Base-by-base conservation (phyloP, 2,113 vertebrate species). In the Microcebus lehilahytsara region DNA sequence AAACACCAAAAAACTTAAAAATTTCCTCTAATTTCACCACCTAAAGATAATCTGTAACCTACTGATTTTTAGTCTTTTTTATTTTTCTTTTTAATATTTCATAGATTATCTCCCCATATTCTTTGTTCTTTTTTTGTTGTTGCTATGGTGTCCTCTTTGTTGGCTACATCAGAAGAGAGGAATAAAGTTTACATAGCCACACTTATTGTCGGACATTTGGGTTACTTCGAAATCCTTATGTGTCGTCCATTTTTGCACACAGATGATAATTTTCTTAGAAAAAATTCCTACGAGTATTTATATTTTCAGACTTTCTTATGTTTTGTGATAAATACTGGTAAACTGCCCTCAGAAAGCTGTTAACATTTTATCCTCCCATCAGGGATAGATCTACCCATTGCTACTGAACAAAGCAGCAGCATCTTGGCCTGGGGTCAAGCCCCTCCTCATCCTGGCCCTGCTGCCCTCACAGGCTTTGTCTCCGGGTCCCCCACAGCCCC, bases 281-380 rank as follows among this genome's bases (percentile, higher is more conserved):
- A 92, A 86, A 85, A 62, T 42, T 92, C 30, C 23, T 88, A n/a
- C 23, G 34, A 91, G 25, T 46, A 90, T 72, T 74, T 85, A 46
- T 46, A 34, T 87, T 95, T 96, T 34, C 86, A 69, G 56, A 10
- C 6, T 94, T 90, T 86, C 37, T 83, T 86, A n/a, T 64, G 42
- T 94, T 94, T 90, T 71, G 25, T 85, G 58, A 89, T 66, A 78
- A 89, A 78, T 66, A 83, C 30, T 71, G 42, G 95, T 71, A 56
- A 64, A 85, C 42, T 71, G 27, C 14, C 46, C 78, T 64, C 51
- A 75, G 42, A 93, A 75, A 89, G 19, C 7, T 51, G 3, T 53
- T 67, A 80, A 75, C 2, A 75, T 67, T 89, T 80, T 91, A 51
- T 56, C 19, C 22, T 84, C 19, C 42, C 27, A 23, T 72, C 37